These are phyloP conservation scores for Clarias magur DNA, from an alignment of 2,113 vertebrate genomes.

Conservation along the genomic window DNA sequence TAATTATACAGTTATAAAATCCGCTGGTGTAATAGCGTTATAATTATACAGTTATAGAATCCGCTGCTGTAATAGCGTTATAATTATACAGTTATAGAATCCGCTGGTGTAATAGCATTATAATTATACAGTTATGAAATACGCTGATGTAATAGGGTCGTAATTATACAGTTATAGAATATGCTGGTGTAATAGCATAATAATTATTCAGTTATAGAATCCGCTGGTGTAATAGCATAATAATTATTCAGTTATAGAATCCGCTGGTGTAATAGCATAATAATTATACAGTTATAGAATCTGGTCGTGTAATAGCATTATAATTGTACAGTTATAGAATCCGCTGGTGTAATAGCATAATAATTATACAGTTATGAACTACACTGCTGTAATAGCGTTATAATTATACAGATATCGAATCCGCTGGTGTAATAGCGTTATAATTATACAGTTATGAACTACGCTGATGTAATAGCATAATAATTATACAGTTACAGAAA, in stretches of 20 bases:
- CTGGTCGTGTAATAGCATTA: too few species aligned
- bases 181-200: not conserved
- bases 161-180: not conserved
- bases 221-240: not conserved
- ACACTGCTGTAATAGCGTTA: not conserved
- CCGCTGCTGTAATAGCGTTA: not conserved
- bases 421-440: too few species aligned
- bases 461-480: too few species aligned
- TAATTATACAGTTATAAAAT: too few species aligned
- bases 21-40: not conserved
- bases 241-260: not conserved
- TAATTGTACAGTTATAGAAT: not conserved
- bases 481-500: too few species aligned
- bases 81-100: not conserved
- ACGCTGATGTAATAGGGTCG: not conserved
- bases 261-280: not conserved
- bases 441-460: too few species aligned
- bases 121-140: not conserved
- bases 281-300: not conserved
- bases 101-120: not conserved
- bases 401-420: not conserved
- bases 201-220: not conserved
- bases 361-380: not conserved
- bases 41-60: not conserved
- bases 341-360: not conserved